Evolutionary conservation across 2,113 vertebrate genomes (phyloP), one percentile per base, ranked within the genome.

Genomic region (Heptranchias perlo): DNA sequence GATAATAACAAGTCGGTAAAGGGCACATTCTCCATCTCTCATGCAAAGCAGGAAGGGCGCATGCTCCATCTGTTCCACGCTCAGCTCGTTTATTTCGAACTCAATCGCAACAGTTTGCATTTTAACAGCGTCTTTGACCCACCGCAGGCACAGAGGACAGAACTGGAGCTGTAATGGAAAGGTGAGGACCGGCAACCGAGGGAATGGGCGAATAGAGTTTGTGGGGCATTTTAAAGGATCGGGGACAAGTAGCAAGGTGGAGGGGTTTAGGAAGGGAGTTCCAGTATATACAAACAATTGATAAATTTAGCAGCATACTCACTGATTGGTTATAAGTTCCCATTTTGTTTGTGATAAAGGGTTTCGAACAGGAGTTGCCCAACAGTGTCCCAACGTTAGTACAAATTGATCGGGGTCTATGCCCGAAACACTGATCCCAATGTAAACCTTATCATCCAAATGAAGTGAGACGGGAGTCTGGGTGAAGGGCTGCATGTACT

Each of bases 321-420:
- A 98, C 97, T 97, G 96, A n/a, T 73, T 1, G 54, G 0, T 78
- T 13, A 98, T 96, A 92, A 98, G 97, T 96, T 97, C 96, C 97
- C 97, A 97, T 94, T 69, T 96, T 89, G 97, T 69, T 28, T 87
- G 86, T 95, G 96, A 95, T 6, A 18, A 96, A 0, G 96, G 78
- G 0, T 96, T 7, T 3, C 96, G 97, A 52, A 96, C 76, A 0
- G 98, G 97, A 0, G 97, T 98, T 14, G 97, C 97, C 98, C 97
- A 98, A 62, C 98, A 98, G 0, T 96, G 96, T 39, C 97, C 97
- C 78, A 98, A 4, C 67, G 97, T 62, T 2, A 96, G 96, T 84
- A 97, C 96, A 58, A 98, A 96, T 95, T 97, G 97, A 0, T n/a
- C 61, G 23, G 61, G 52, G 96, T 98, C 97, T 0, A 97, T 96